Evolutionary conservation across 2,888 invertebrate species (phyloP), one percentile per base, ranked within the genome.

Genomic region (Hetaerina titia): DNA sequence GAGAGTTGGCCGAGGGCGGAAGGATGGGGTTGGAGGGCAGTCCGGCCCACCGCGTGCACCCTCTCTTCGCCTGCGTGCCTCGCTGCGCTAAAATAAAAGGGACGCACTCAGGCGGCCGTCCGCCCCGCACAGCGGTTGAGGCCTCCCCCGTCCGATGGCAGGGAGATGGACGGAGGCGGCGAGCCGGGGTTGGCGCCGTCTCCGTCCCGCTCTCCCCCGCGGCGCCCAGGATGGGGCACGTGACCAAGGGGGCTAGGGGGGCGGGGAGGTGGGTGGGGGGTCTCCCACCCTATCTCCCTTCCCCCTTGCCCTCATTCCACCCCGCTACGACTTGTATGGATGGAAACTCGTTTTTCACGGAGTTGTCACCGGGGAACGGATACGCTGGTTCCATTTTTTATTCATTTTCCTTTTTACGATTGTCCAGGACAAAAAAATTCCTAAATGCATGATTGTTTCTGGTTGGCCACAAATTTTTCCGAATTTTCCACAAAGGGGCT

Each of bases 341-440:
- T 92, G 69, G 92, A 69, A 92, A 69, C 92, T 92, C 92, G 92
- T 92, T 92, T 92, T 57, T 92, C 92, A 92, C 69, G 92, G 69
- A 92, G 92, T 92, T 69, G 92, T 92, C 92, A 92, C 69, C 92
- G 69, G 69, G 56, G 81, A 69, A 57, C n/a, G 90, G 64, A 69
- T 81, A 81, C 25, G 31, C 81, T 81, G 31, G 81, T 81, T 81
- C 81, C 81, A 81, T 81, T 81, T 90, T 6, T 57, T 8, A n/a
- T 15, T n/a, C 56, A 31, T 92, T 92, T 92, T 92, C 56, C 22
- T 69, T 69, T 45, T 31, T 89, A 56, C 89, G 56, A 25, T 63
- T 90, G 90, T 64, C 64, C 90, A n/a, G 64, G 31, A 64, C 57
- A 56, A 19, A 89, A 89, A 45, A 13, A 89, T 57, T 19, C 58